Evolutionary conservation across 2,888 invertebrate genomes (phyloP), one percentile per base, ranked within the genome.

Genomic region (Apamea epomidion): DNA sequence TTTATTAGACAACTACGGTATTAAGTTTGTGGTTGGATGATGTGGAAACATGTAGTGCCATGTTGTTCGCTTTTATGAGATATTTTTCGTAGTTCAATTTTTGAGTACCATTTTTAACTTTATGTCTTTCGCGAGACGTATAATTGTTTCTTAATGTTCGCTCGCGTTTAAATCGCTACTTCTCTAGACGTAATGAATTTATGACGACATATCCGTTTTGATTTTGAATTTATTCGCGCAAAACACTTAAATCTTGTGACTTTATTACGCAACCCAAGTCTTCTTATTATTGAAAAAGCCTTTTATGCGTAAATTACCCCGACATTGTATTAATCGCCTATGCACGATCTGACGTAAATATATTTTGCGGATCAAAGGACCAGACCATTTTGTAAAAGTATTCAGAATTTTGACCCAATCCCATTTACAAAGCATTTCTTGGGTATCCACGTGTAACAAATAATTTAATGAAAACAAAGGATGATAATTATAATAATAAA

Each of bases 11-110:
- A 72, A 73, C 75, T 74, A 58, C 62, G 60, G 32, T 69, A 83
- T 83, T 81, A 88, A 85, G 69, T 85, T 79, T 62, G 32, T 29
- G 60, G 87, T 85, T 76, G 80, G 60, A 88, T 87, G 82, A 84
- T 80, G 85, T 88, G 78, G 74, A 85, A 81, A 80, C 69, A 71
- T 83, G 37, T 67, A 64, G 65, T 54, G 32, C 29, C 69, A 29
- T 85, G n/a, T 73, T 67, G 45, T 83, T 73, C 18, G 18, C 42
- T 71, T 78, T 76, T 84, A 80, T 54, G 25, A 29, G 45, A 72
- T 72, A 62, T 62, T 54, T 68, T 62, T 62, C 2, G 18, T 18
- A 0, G 54, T 77, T 67, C 2, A 42, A 25, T 51, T 71, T 71
- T 54, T 21, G n/a, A 67, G 14, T 54, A 25, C 25, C 54, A 3